A percentile compares a stretch with the other conserved stretches of the same genome.
phyloP scores from a whole-genome alignment of 37 sponge, comb jelly and placozoan genomes.

The Oopsacas minuta region DNA sequence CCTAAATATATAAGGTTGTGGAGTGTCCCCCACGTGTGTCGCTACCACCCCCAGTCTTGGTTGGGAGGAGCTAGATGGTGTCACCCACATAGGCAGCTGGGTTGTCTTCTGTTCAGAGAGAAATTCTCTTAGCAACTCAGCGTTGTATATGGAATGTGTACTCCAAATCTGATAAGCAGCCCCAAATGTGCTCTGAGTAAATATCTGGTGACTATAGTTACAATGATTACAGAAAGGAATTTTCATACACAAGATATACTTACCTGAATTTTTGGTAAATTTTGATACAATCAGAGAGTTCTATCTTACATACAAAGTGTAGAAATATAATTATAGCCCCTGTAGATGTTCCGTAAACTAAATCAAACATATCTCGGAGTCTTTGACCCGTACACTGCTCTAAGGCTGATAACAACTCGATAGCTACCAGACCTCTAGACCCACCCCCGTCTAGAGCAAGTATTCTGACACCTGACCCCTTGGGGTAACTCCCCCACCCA shows the following conservation, averaged over 20 bases:
- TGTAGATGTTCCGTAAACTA: neutral
- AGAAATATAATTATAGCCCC: neutral
- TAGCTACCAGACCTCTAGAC: neutral
- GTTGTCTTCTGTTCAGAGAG: neutral
- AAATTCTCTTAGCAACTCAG: neutral
- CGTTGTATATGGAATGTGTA: neutral
- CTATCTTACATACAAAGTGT: slow-evolving; percentile 11
- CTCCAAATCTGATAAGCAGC: neutral
- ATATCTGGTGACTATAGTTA: slow-evolving; percentile 11
- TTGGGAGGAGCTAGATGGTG: neutral
- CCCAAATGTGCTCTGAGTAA: neutral
- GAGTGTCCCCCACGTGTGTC: neutral
- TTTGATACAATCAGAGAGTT: neutral
- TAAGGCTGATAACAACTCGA: neutral
- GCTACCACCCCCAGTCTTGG: neutral
- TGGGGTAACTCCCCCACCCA: neutral
- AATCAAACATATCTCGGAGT: neutral
- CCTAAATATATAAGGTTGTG: slow-evolving; percentile 57
- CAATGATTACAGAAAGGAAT: neutral
- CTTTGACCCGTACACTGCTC: neutral
- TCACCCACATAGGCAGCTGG: neutral
- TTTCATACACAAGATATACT: neutral
- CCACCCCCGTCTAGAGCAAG: neutral
- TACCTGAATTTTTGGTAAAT: neutral
- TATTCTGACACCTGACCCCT: neutral